Base-by-base conservation (phyloP, 2,888 invertebrate genomes). In the Drosophila barbarae region DNA sequence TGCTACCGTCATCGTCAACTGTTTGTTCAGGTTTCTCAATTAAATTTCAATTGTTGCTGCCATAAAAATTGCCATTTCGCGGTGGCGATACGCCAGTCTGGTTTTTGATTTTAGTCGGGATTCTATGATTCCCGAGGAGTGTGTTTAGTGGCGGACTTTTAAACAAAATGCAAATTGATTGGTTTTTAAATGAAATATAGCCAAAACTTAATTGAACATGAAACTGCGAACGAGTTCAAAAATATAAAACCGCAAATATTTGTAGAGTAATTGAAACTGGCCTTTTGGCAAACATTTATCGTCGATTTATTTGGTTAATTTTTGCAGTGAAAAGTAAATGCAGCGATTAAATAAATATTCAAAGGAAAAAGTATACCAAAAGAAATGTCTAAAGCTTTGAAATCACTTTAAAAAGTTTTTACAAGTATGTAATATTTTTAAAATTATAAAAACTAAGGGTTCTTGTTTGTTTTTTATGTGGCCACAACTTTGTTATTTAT, bases 1-100 rank as follows among this genome's bases (percentile, higher is more conserved):
- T 13, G 39, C 38, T 1, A 21, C 34, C 39, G 28, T 30, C 30
- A 38, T 9, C 30, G 10, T 3, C 10, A 36, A 32, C 3, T 39
- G n/a, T 60, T 47, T 63, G 34, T 21, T 38, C 10, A 46, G 66
- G 56, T 39, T 74, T 76, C 72, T 79, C 74, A 85, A 86, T 84
- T 86, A 85, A 80, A 76, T 73, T 73, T 69, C 73, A 80, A 83
- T 85, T 86, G 76, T 69, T 61, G 66, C 69, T 64, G 68, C 69
- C 52, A 79, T 79, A 60, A 72, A 63, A 82, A 83, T 66, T 69
- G 76, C 59, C 61, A 68, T 26, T 79, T 85, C 66, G 57, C 67
- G 66, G 71, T 49, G 56, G 23, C 12, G 13, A 30, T 26, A 41
- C 39, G 30, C 42, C 23, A 26, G 18, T 36, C n/a, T 50, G 35